These are phyloP conservation scores for Pogoniulus pusillus DNA, from an alignment of 2,797 vertebrate species.

Conservation along the genomic window DNA sequence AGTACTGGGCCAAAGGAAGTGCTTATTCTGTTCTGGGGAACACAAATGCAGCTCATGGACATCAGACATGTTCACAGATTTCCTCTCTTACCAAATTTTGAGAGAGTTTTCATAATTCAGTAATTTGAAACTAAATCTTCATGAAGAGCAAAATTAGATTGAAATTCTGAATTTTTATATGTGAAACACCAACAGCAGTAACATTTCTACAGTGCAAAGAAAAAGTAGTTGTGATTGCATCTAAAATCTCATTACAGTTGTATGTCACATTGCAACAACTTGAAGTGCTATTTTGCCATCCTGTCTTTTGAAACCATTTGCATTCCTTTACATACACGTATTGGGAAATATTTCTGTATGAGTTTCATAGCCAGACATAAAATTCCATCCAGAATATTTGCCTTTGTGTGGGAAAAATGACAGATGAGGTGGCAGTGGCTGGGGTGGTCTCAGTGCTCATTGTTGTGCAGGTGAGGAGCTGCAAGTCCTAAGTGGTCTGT, in stretches of 20 bases:
- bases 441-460: accelerated
- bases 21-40: not conserved
- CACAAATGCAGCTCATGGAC: not conserved
- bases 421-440: accelerated
- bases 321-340: not conserved
- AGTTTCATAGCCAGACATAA: not conserved
- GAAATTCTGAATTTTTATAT: not conserved
- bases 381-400: not conserved
- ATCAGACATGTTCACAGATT: accelerated
- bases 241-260: not conserved
- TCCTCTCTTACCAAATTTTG: not conserved
- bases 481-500: not conserved
- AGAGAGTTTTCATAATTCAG: not conserved
- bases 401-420: not conserved
- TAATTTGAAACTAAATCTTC: not conserved
- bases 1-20: not conserved
- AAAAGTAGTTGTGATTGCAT: not conserved
- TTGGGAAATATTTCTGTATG: not conserved
- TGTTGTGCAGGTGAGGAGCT: not conserved
- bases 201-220: not conserved
- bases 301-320: not conserved
- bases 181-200: not conserved
- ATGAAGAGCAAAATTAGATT: not conserved
- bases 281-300: not conserved
- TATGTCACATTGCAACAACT: not conserved